These are phyloP conservation scores for Stenodema calcarata DNA, from an alignment of 2,888 invertebrate genomes.

Conservation along the genomic window DNA sequence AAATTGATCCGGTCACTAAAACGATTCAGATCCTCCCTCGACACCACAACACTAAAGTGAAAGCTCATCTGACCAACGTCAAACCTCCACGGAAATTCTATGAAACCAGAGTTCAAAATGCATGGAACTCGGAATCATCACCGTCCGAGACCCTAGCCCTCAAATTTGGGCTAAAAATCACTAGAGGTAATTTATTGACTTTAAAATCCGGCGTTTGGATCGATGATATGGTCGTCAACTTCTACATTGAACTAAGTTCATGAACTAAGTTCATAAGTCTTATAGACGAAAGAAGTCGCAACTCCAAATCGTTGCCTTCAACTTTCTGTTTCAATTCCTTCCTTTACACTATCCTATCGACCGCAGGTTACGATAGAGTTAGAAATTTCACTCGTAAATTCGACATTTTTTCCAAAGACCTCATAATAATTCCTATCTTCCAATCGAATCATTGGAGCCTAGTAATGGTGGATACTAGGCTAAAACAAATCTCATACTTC, in stretches of 20 bases:
- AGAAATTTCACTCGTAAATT: too few species aligned
- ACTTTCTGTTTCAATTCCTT: background rate
- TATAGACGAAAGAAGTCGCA: background rate
- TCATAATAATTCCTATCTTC: too few species aligned
- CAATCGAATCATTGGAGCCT: too few species aligned
- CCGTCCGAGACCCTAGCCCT: background rate
- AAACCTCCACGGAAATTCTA: conserved; percentile 30
- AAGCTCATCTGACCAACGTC: conserved; percentile 36
- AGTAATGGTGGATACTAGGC: too few species aligned
- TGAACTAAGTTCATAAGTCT: too few species aligned
- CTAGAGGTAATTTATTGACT: background rate
- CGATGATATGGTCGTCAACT: background rate
- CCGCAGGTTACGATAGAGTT: background rate
- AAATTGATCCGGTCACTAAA: background rate
- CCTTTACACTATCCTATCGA: background rate
- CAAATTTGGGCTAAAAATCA: background rate
- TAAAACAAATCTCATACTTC: too few species aligned
- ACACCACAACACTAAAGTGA: conserved; percentile 15
- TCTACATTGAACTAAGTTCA: background rate
- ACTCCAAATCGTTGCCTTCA: background rate
- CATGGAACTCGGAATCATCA: background rate
- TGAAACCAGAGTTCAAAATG: background rate
- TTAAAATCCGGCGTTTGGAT: background rate
- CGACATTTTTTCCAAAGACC: too few species aligned
- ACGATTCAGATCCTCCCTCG: conserved; percentile 1